phyloP scores from a whole-genome alignment of 2,113 vertebrate species.

The Sprattus sprattus region DNA sequence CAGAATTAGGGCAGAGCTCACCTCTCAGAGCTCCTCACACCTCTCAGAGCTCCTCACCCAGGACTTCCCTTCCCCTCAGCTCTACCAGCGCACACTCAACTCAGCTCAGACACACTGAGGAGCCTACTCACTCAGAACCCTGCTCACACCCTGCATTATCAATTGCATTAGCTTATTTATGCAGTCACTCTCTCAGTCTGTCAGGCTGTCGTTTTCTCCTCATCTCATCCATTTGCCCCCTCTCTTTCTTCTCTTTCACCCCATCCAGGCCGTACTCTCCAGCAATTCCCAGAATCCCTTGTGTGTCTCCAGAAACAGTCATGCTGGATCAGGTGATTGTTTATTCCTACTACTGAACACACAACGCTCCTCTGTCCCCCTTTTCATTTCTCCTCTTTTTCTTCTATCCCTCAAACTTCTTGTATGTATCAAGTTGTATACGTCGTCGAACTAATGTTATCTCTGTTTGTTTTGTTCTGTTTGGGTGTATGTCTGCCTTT shows the following conservation, averaged over 20 bases:
- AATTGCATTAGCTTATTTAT: not conserved
- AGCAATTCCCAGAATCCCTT: conserved; percentile 85
- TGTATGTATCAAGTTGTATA: not conserved
- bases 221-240: not conserved
- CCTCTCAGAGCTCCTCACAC: not conserved
- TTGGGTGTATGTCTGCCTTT: not conserved
- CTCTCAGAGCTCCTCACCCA: not conserved
- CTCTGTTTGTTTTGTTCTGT: not conserved
- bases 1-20: not conserved
- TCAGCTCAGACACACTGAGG: not conserved
- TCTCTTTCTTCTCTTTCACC: not conserved
- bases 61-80: not conserved
- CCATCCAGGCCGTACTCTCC: conserved; percentile 83
- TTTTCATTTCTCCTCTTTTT: not conserved
- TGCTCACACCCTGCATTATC: not conserved
- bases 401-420: not conserved
- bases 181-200: not conserved
- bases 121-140: not conserved
- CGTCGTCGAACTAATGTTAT: not conserved
- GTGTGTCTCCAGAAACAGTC: conserved; percentile 88
- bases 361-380: not conserved
- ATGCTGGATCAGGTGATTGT: conserved; percentile 76
- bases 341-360: conserved; percentile 15
- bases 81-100: not conserved
- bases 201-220: not conserved